phyloP scores from a whole-genome alignment of 92 coral and sea anemone species.

The Isaurus tuberculatus region DNA sequence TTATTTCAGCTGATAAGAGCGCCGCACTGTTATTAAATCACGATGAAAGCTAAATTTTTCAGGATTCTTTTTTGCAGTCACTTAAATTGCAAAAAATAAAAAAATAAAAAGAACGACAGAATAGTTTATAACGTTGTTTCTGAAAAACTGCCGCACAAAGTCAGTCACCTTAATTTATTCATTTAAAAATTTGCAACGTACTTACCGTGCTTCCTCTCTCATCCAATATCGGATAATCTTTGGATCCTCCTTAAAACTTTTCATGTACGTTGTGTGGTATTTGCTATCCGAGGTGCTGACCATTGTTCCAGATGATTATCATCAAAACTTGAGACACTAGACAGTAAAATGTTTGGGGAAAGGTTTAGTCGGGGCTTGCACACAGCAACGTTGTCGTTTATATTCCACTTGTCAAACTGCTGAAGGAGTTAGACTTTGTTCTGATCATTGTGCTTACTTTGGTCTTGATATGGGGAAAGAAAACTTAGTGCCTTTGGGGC shows the following conservation, averaged over 20 bases:
- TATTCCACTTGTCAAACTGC: slow-evolving; percentile 43
- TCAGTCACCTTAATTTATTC: too few species aligned
- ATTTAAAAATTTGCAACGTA: too few species aligned
- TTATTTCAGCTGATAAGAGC: too few species aligned
- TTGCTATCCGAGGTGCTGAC: slow-evolving; percentile 42
- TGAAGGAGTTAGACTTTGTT: slow-evolving; percentile 36
- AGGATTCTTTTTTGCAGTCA: too few species aligned
- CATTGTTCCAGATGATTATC: slow-evolving; percentile 62
- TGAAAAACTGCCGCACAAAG: too few species aligned
- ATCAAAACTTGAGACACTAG: slow-evolving; percentile 34
- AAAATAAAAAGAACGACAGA: too few species aligned
- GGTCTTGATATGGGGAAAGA: slow-evolving; percentile 50
- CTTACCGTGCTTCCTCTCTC: slow-evolving; percentile 68
- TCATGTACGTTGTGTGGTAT: slow-evolving; percentile 39
- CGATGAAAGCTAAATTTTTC: too few species aligned
- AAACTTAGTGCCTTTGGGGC: slow-evolving; percentile 59
- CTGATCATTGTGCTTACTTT: background rate
- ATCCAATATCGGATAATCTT: slow-evolving; percentile 60
- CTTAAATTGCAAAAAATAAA: too few species aligned
- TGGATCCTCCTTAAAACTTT: slow-evolving; percentile 45
- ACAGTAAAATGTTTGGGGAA: slow-evolving; percentile 46
- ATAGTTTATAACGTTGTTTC: too few species aligned
- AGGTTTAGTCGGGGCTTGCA: slow-evolving; percentile 65
- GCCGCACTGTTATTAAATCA: too few species aligned
- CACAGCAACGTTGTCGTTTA: slow-evolving; percentile 41